A percentile compares a stretch with the other conserved stretches of the same genome.
Conservation (phyloP, 2,888 invertebrate species). For the Sisyra nigra region DNA sequence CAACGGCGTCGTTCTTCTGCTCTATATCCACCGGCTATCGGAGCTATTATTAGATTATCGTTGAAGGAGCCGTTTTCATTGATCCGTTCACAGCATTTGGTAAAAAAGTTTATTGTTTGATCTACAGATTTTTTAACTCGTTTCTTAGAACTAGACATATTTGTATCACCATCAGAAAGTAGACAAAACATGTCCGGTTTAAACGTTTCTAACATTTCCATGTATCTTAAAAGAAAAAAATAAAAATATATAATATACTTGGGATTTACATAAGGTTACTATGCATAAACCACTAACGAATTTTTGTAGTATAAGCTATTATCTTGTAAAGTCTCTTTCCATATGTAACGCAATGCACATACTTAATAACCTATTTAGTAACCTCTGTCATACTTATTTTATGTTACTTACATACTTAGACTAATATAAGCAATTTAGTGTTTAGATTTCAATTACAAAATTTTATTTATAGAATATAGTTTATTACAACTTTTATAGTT, state of each 20-base stretch:
- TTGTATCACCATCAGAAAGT: slow-evolving; percentile 63
- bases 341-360: too few species aligned
- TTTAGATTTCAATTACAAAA: too few species aligned
- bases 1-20: slow-evolving; percentile 44
- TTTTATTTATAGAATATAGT: too few species aligned
- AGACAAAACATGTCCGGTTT: slow-evolving; percentile 71
- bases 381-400: too few species aligned
- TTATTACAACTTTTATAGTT: too few species aligned
- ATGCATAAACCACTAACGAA: too few species aligned
- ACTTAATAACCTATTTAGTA: too few species aligned
- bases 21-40: slow-evolving; percentile 60
- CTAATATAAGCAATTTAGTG: too few species aligned
- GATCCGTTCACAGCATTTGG: slow-evolving; percentile 49
- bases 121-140: slow-evolving; percentile 54
- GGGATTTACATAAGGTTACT: too few species aligned
- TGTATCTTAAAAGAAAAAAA: slow-evolving; percentile 36
- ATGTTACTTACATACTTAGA: too few species aligned
- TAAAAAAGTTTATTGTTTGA: slow-evolving; percentile 47
- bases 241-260: neutral
- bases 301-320: too few species aligned
- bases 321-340: too few species aligned
- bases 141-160: slow-evolving; percentile 48
- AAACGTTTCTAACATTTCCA: slow-evolving; percentile 60
- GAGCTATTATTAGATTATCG: slow-evolving; percentile 39
- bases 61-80: slow-evolving; percentile 35